phyloP scores from a whole-genome alignment of 2,797 vertebrate genomes.

The Alcedo atthis region DNA sequence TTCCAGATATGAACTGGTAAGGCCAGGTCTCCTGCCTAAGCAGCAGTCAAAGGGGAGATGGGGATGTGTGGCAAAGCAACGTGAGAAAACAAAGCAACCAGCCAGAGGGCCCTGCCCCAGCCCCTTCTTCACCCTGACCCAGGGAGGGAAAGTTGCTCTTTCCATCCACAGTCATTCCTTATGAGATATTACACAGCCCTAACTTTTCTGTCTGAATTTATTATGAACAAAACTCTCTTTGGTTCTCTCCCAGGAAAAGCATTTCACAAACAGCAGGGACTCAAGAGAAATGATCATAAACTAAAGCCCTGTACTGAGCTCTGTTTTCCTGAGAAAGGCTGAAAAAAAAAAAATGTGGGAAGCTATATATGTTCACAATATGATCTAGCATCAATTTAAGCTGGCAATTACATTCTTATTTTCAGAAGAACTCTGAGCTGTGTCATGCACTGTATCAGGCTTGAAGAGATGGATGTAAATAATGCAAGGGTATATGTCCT shows the following conservation, averaged over 20 bases:
- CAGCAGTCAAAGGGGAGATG: neutral
- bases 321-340: neutral
- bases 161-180: neutral
- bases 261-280: neutral
- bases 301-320: neutral
- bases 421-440: neutral
- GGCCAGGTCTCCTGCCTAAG: neutral
- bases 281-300: neutral
- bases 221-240: neutral
- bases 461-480: neutral
- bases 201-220: neutral
- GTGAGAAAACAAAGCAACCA: neutral
- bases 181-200: neutral
- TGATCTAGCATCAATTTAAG: neutral
- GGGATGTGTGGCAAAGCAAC: neutral
- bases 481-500: neutral
- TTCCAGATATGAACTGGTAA: neutral
- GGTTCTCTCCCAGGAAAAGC: neutral
- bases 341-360: neutral
- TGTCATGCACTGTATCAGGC: accelerated
- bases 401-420: neutral
- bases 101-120: too few relatives aligned
- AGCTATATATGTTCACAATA: neutral
- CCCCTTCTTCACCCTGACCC: accelerated
- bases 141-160: accelerated